Conservation (phyloP, 2,888 invertebrate species). For the Pristionchus mayeri region DNA sequence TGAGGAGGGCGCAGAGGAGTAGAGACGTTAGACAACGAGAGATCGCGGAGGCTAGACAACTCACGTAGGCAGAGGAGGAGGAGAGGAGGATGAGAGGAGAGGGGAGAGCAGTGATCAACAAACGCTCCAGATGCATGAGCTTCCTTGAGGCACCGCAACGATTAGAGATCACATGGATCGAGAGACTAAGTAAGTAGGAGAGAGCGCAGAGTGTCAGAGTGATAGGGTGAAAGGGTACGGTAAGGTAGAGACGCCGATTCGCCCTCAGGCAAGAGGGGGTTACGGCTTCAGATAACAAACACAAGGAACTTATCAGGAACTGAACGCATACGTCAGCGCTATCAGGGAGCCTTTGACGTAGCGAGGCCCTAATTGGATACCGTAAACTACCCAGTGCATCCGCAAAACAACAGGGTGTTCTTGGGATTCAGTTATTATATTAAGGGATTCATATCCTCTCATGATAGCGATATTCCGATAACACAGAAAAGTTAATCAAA, state of each 20-base stretch:
- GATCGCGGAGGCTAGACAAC: neutral
- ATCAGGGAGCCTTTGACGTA: too few species aligned
- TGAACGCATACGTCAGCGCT: too few species aligned
- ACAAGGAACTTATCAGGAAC: too few species aligned
- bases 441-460: too few species aligned
- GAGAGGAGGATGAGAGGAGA: neutral
- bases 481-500: too few species aligned
- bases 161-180: too few species aligned
- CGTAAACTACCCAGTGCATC: neutral
- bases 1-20: neutral
- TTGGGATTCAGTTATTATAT: too few species aligned
- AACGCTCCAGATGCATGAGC: neutral
- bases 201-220: neutral
- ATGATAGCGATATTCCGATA: too few species aligned
- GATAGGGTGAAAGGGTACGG: neutral
- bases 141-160: neutral
- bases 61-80: neutral
- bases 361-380: too few species aligned
- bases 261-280: neutral
- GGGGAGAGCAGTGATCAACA: neutral
- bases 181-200: neutral
- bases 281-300: slow-evolving; percentile 4
- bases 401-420: too few species aligned
- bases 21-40: neutral
- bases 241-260: neutral